These are phyloP conservation scores for Anser brachyrhynchus DNA, from an alignment of 2,113 vertebrate species.

Conservation along the genomic window DNA sequence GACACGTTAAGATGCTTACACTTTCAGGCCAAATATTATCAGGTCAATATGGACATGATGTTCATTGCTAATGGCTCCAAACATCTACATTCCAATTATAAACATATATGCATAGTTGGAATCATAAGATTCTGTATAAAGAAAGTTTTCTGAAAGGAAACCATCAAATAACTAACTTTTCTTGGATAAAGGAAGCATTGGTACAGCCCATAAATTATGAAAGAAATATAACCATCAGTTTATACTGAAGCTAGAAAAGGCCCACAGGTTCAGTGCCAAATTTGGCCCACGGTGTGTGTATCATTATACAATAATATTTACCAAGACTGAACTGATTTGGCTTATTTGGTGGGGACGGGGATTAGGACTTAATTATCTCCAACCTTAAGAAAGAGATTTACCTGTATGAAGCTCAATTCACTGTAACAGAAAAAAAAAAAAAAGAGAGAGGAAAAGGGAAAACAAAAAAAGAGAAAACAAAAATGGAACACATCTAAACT, in stretches of 20 bases:
- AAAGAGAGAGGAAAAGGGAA: too few relatives aligned
- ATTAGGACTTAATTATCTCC: not conserved
- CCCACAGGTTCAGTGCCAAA: not conserved
- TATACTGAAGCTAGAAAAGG: not conserved
- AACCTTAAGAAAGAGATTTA: not conserved
- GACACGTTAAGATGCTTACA: not conserved
- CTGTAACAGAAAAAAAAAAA: not conserved
- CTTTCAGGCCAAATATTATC: not conserved
- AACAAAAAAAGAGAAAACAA: not conserved
- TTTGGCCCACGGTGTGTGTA: not conserved
- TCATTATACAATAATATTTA: not conserved
- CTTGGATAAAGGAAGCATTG: not conserved
- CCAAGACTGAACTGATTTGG: not conserved
- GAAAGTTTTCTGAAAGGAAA: not conserved
- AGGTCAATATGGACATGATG: not conserved
- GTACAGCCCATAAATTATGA: not conserved
- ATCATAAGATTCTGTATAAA: not conserved
- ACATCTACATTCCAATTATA: not conserved
- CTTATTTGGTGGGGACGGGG: not conserved
- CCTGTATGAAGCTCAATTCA: not conserved
- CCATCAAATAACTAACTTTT: not conserved
- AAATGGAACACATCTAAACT: conserved; percentile 27
- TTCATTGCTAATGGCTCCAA: not conserved
- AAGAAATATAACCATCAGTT: not conserved
- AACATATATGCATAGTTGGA: not conserved